Percentiles rank a stretch among this genome's conserved stretches.
These are phyloP conservation scores for Peribatodes rhomboidaria DNA, from an alignment of 2,888 invertebrate genomes.

Conservation along the genomic window DNA sequence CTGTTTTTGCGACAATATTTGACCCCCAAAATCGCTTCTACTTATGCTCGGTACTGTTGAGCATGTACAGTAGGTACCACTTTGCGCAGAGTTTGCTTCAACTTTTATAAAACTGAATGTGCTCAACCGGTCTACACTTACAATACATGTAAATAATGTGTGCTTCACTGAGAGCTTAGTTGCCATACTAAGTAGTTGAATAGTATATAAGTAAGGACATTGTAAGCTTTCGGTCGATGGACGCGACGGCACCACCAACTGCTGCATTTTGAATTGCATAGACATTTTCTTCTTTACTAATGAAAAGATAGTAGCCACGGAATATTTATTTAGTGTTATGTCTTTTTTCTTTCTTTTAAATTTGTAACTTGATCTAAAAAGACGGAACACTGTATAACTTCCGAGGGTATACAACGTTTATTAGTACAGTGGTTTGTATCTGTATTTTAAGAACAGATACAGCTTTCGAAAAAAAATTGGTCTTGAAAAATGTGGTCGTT, in stretches of 20 bases:
- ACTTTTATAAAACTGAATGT: slow-evolving; percentile 28
- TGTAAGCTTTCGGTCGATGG: slow-evolving; percentile 56
- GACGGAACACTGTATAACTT: too few species aligned
- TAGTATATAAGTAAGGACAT: slow-evolving; percentile 76
- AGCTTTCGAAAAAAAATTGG: too few species aligned
- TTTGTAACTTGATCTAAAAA: too few species aligned
- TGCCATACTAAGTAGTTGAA: slow-evolving; percentile 83
- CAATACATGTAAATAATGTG: slow-evolving; percentile 78
- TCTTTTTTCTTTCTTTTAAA: too few species aligned
- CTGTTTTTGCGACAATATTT: slow-evolving; percentile 76
- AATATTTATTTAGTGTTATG: too few species aligned
- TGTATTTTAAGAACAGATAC: too few species aligned
- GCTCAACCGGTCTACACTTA: slow-evolving; percentile 42
- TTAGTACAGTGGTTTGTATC: too few species aligned
- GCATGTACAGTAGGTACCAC: slow-evolving; percentile 17
- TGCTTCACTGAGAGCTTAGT: slow-evolving; percentile 80
- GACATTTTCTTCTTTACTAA: background rate
- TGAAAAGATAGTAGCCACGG: slow-evolving; percentile 8
- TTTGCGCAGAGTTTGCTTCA: slow-evolving; percentile 5
- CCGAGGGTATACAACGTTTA: too few species aligned
- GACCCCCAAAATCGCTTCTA: slow-evolving; percentile 33
- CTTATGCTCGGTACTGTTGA: slow-evolving; percentile 28
- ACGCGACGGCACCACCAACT: slow-evolving; percentile 48
- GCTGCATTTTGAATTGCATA: background rate
- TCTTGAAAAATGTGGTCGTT: background rate